phyloP scores from a whole-genome alignment of 2,888 invertebrate genomes.

The Ectropis crepuscularia region DNA sequence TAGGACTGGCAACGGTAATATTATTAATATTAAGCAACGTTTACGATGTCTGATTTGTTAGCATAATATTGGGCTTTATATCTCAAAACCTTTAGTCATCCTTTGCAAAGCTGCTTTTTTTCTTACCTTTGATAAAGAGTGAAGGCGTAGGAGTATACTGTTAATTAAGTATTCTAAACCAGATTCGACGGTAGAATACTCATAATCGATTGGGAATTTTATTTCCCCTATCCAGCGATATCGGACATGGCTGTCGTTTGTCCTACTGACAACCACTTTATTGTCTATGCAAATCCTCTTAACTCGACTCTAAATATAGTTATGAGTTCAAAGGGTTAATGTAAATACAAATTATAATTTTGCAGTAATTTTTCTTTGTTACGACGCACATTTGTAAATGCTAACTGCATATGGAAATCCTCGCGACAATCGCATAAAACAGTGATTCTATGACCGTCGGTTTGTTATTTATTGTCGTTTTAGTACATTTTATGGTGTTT shows the following conservation, averaged over 20 bases:
- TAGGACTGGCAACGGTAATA: too few relatives aligned
- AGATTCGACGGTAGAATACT: background rate
- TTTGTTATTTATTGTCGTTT: background rate
- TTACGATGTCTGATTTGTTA: too few relatives aligned
- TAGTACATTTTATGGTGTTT: too few relatives aligned
- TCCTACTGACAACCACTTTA: constrained; percentile 43
- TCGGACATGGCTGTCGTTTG: constrained; percentile 12
- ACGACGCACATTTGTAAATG: constrained; percentile 20
- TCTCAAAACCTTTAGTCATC: too few relatives aligned
- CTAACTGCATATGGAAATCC: background rate
- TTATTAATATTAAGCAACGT: too few relatives aligned
- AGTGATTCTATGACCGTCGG: background rate
- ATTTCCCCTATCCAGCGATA: constrained; percentile 17
- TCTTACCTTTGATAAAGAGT: background rate
- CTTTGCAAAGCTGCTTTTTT: too few relatives aligned
- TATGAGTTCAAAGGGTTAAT: constrained; percentile 50
- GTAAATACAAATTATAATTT: constrained; percentile 38
- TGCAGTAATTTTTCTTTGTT: constrained; percentile 14
- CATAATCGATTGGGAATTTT: constrained; percentile 19
- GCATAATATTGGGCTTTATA: too few relatives aligned
- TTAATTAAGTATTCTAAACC: background rate
- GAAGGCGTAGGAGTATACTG: background rate
- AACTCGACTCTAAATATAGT: constrained; percentile 35
- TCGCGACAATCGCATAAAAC: background rate
- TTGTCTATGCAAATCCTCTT: constrained; percentile 47